These are phyloP conservation scores for Drosophila melanica DNA, from an alignment of 1,140 invertebrate species.

Conservation along the genomic window DNA sequence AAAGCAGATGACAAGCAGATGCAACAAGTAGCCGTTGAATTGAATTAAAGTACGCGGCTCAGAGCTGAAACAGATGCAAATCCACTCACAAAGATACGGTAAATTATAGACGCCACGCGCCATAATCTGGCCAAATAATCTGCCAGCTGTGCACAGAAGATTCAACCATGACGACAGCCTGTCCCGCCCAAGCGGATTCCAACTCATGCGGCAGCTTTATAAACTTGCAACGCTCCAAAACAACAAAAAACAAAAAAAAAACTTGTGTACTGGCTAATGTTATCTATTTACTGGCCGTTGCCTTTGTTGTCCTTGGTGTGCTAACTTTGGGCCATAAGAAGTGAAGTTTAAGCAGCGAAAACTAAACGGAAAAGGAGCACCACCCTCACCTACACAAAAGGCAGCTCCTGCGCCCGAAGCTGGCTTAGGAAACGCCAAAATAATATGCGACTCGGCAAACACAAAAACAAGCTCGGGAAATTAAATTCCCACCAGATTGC, in stretches of 20 bases:
- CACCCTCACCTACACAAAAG: conserved; percentile 1
- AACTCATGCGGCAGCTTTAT: conserved; percentile 26
- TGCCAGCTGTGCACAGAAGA: conserved; percentile 6
- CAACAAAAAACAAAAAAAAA: not conserved
- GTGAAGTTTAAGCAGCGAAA: conserved; percentile 37
- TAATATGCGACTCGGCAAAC: conserved; percentile 36
- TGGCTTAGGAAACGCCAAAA: conserved; percentile 34
- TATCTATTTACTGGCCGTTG: conserved; percentile 30
- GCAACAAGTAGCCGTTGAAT: conserved; percentile 57
- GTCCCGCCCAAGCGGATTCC: not conserved
- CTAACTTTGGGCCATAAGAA: conserved; percentile 34
- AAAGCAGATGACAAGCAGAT: conserved; percentile 22
- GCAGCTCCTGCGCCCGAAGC: not conserved
- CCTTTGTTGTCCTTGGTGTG: conserved; percentile 13
- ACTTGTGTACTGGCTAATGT: conserved; percentile 33
- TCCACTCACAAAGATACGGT: conserved; percentile 9
- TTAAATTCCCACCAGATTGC: conserved; percentile 42
- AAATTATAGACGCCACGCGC: conserved; percentile 48
- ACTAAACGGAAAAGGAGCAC: conserved; percentile 23
- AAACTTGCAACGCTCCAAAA: conserved; percentile 24
- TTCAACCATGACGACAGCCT: conserved; percentile 1
- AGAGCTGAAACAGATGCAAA: conserved; percentile 8
- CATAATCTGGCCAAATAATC: conserved; percentile 64
- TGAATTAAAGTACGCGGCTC: conserved; percentile 41
- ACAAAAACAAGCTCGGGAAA: conserved; percentile 58